Percentiles rank a stretch among this genome's conserved stretches.
These are phyloP conservation scores for Clostera curtula DNA, from an alignment of 2,888 invertebrate genomes.

Conservation along the genomic window DNA sequence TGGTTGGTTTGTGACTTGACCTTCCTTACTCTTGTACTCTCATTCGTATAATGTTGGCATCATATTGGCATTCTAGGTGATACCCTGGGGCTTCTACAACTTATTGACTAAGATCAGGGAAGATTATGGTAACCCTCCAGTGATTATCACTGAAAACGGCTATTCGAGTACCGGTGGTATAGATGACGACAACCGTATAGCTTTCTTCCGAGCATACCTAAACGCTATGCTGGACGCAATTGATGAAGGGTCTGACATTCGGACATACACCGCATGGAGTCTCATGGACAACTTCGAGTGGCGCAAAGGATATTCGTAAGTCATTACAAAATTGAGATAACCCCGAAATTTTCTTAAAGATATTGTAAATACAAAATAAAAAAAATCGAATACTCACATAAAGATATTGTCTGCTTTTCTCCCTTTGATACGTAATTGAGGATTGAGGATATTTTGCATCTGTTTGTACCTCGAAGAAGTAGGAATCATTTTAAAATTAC, in stretches of 20 bases:
- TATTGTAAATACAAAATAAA: too few relatives aligned
- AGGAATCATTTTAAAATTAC: too few relatives aligned
- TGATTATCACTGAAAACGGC: constrained; percentile 77
- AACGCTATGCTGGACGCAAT: constrained; percentile 35
- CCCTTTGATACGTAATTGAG: too few relatives aligned
- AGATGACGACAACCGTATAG: constrained; percentile 47
- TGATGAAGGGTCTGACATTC: constrained; percentile 47
- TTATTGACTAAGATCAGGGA: constrained; percentile 65
- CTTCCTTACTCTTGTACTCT: too few relatives aligned
- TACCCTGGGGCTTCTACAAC: constrained; percentile 76
- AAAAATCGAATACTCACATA: too few relatives aligned
- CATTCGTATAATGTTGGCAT: background rate
- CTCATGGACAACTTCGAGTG: constrained; percentile 78
- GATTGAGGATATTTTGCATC: too few relatives aligned
- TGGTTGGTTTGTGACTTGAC: too few relatives aligned
- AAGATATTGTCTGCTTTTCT: too few relatives aligned
- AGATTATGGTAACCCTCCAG: constrained; percentile 68
- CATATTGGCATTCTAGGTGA: constrained; percentile 40
- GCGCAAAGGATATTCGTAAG: constrained; percentile 64
- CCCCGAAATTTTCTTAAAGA: too few relatives aligned
- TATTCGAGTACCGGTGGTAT: constrained; percentile 61
- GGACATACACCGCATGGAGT: constrained; percentile 73
- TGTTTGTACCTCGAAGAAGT: too few relatives aligned
- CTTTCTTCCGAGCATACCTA: background rate
- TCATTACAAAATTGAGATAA: too few relatives aligned